These are phyloP conservation scores for Patella pellucida DNA, from an alignment of 2,888 invertebrate species.

Conservation along the genomic window DNA sequence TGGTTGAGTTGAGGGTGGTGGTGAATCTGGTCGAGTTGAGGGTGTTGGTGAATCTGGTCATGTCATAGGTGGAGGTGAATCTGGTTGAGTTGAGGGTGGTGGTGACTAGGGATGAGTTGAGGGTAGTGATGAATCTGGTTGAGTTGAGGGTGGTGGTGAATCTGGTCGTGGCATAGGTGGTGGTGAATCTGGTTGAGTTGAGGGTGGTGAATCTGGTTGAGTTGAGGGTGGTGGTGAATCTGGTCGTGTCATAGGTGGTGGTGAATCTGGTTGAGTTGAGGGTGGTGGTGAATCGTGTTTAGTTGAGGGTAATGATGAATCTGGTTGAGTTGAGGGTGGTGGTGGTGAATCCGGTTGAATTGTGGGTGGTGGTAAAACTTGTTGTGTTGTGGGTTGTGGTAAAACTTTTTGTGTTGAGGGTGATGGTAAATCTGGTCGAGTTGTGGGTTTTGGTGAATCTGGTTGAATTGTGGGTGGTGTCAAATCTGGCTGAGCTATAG, in stretches of 20 bases:
- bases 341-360: too few relatives aligned
- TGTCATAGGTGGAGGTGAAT: background rate
- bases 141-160: background rate
- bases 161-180: background rate
- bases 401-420: conserved; percentile 1
- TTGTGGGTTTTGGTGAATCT: background rate
- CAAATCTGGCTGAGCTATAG: background rate
- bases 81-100: conserved; percentile 3
- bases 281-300: background rate
- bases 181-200: background rate
- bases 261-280: background rate
- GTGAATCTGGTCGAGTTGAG: background rate
- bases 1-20: background rate
- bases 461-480: background rate
- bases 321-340: background rate
- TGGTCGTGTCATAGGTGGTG: background rate
- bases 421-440: conserved; percentile 5
- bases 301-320: too few relatives aligned
- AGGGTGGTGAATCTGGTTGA: background rate
- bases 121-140: background rate
- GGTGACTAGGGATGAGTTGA: background rate
- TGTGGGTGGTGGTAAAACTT: background rate
- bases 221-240: background rate
- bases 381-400: background rate
- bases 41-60: background rate